These are phyloP conservation scores for Drosophila putrida DNA, from an alignment of 2,888 invertebrate species.

Conservation along the genomic window DNA sequence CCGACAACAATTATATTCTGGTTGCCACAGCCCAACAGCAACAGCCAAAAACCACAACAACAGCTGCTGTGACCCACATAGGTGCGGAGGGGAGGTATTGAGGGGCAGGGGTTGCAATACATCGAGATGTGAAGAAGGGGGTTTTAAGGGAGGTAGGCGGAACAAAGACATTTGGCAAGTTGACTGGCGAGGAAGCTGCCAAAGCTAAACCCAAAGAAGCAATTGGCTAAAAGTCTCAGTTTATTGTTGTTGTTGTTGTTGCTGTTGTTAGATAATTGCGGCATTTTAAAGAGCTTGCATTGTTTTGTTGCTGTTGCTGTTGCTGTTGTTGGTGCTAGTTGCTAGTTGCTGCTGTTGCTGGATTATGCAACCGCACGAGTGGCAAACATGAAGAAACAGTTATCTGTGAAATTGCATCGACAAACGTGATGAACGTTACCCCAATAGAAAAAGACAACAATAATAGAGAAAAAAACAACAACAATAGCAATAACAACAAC, in stretches of 20 bases:
- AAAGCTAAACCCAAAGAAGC: constrained; percentile 53
- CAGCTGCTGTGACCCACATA: constrained; percentile 59
- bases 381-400: constrained; percentile 76
- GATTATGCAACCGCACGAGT: constrained; percentile 73
- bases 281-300: constrained; percentile 70
- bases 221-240: constrained; percentile 55
- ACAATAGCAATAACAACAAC: constrained; percentile 12
- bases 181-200: constrained; percentile 41
- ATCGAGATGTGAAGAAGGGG: neutral
- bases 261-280: constrained; percentile 66
- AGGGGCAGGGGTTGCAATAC: no score
- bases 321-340: constrained; percentile 30
- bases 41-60: constrained; percentile 9
- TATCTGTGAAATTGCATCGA: constrained; percentile 82
- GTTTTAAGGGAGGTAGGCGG: neutral
- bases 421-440: constrained; percentile 82
- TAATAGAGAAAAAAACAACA: constrained; percentile 24
- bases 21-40: constrained; percentile 40
- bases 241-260: constrained; percentile 29
- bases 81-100: neutral
- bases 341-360: constrained; percentile 28
- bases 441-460: constrained; percentile 57
- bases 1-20: constrained; percentile 56
- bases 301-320: constrained; percentile 56
- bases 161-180: constrained; percentile 24